Evolutionary conservation across 2,113 vertebrate species (phyloP), one percentile per base, ranked within the genome.

Genomic region (Candoia aspera): DNA sequence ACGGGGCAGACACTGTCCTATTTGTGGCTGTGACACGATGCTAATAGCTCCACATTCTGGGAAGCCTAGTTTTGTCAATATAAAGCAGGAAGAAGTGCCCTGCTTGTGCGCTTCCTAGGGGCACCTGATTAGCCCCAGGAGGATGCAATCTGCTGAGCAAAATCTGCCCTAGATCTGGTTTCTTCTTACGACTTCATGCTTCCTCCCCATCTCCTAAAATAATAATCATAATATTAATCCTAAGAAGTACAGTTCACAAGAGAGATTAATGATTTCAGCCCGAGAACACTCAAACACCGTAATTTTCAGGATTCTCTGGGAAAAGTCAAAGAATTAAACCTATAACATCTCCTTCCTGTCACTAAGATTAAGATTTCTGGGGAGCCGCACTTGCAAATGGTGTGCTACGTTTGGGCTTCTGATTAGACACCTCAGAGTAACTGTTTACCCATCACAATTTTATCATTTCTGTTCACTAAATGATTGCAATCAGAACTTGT

Each of bases 361-460:
- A 29, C 37, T 0, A 58, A 86, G 83, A 53, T 86, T 60, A 85
- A 86, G 90, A 86, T 62, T 86, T 53, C 73, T 58, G 9, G 33
- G n/a, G 26, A 29, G 55, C 9, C 17, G 15, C 19, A 8, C 13
- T 19, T 89, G 62, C 10, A 15, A 86, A 46, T 21, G 12, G n/a
- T 15, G 17, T 6, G 23, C 46, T 49, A 60, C 26, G 13, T 13
- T 86, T 55, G 53, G 58, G 10, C 33, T 62, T 91, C 33, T 86
- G 84, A 91, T 86, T 86, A 91, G 90, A 55, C 11, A 54, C n/a
- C 84, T 64, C 59, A 37, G 54, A 54, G 46, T 64, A 53, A 64
- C 58, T 86, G 83, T 91, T 91, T 53, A 54, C 46, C 49, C 29
- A 54, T 60, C 83, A 86, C 89, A 84, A 29, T 53, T 60, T n/a